Evolutionary conservation across 2,113 vertebrate genomes (phyloP), one percentile per base, ranked within the genome.

Genomic region (Vulpes lagopus): DNA sequence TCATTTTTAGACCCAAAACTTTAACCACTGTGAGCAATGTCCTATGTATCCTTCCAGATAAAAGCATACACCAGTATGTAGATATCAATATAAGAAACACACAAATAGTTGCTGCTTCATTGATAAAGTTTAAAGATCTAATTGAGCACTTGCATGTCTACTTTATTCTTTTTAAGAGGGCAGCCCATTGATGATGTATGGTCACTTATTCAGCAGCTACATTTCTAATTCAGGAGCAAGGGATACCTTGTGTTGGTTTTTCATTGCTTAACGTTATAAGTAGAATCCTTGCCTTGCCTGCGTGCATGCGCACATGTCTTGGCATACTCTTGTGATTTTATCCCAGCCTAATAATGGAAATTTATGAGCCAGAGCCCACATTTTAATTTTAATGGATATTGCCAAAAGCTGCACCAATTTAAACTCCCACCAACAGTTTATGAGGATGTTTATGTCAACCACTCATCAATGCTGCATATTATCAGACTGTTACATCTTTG

Each of bases 381-480:
- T 86, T 81, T 94, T 93, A 71, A 55, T 93, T 88, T 87, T 91
- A 62, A 89, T 30, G 82, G 93, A 83, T 59, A 69, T 11, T 74
- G 84, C 86, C 59, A 65, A 83, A 89, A 79, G 55, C 65, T 30
- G 25, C 65, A 49, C 65, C 38, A 76, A 64, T 79, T 74, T 80
- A 80, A 84, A 87, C 76, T 95, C 91, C 96, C 84, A 90, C 93
- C 80, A 69, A n/a, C 12, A 20, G 89, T 91, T 91, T 91, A 78
- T 2, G 51, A 95, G 49, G 19, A 8, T 17, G 19, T 38, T 14
- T 51, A 16, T 25, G 79, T 91, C 92, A 90, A 76, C 59, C 9
- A 20, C 43, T 86, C 91, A 59, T 84, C 88, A 57, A 15, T 43
- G 88, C 1, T 69, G 80, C 55, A 3, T 38, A 27, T 60, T 71